Conservation (phyloP, 2,888 invertebrate species). For the Eurytoma californica region DNA sequence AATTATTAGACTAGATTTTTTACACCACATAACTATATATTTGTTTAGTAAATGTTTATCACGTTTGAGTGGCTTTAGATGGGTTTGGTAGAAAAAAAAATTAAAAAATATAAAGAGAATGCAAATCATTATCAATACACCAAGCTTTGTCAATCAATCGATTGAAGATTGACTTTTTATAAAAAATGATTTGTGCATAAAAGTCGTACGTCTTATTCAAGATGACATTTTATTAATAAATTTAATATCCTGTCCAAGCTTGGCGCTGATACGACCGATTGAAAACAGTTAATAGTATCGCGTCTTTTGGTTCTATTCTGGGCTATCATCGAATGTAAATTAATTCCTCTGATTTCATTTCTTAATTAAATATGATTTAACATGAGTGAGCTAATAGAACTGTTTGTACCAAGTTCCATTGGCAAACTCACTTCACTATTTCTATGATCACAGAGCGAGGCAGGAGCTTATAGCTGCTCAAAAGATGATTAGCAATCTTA, state of each 20-base stretch:
- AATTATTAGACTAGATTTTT: slow-evolving; percentile 68
- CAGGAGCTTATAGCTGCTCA: slow-evolving; percentile 55
- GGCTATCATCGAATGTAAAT: slow-evolving; percentile 67
- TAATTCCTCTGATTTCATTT: slow-evolving; percentile 65
- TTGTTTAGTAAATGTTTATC: slow-evolving; percentile 62
- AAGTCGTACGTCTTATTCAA: slow-evolving; percentile 32
- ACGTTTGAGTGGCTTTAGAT: slow-evolving; percentile 64
- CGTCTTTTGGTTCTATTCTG: slow-evolving; percentile 63
- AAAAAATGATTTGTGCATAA: slow-evolving; percentile 47
- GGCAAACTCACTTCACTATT: slow-evolving; percentile 61
- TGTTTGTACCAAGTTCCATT: slow-evolving; percentile 56
- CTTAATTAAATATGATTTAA: slow-evolving; percentile 67
- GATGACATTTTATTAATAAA: slow-evolving; percentile 28
- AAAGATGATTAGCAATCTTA: slow-evolving; percentile 45
- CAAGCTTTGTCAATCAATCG: slow-evolving; percentile 37
- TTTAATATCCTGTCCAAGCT: slow-evolving; percentile 41
- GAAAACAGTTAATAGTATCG: slow-evolving; percentile 61
- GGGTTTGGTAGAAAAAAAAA: slow-evolving; percentile 62
- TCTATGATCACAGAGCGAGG: slow-evolving; percentile 64
- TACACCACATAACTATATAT: slow-evolving; percentile 60
- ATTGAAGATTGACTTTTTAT: slow-evolving; percentile 12
- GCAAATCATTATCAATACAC: slow-evolving; percentile 48
- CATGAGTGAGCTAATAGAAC: slow-evolving; percentile 61
- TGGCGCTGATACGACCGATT: slow-evolving; percentile 43
- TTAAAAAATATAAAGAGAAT: slow-evolving; percentile 62